These are phyloP conservation scores for Odontothrips loti DNA, from an alignment of 2,888 invertebrate species.

Conservation along the genomic window DNA sequence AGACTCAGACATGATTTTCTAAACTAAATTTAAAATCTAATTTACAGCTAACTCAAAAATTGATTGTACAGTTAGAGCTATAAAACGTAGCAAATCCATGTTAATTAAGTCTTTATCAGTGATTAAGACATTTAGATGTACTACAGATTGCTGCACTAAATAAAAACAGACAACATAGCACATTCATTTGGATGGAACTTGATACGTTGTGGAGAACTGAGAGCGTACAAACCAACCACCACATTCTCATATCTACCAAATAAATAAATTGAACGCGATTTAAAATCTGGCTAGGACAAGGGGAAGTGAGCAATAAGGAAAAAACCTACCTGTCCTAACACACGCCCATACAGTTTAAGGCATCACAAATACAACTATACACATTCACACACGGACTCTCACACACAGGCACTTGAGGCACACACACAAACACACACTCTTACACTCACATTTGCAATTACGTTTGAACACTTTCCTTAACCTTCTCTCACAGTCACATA, in stretches of 20 bases:
- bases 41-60: constrained; percentile 7
- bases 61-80: not conserved
- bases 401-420: not conserved
- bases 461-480: not conserved
- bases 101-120: not conserved
- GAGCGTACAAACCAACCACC: not conserved
- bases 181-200: not conserved
- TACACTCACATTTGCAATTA: not conserved
- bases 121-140: not conserved
- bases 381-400: not conserved
- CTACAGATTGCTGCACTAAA: not conserved
- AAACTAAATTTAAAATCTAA: not conserved
- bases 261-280: not conserved
- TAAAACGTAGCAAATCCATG: not conserved
- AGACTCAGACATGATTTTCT: constrained; percentile 21
- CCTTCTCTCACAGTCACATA: not conserved
- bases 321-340: not conserved
- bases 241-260: not conserved
- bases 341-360: not conserved
- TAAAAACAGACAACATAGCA: not conserved
- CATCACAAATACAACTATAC: not conserved
- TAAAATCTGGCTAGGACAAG: too few relatives aligned
- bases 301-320: not conserved
- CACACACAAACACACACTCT: not conserved
- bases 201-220: not conserved